Percentiles rank a stretch among this genome's conserved stretches.
phyloP scores from a whole-genome alignment of 2,797 vertebrate genomes.

The Danio jaintianensis region DNA sequence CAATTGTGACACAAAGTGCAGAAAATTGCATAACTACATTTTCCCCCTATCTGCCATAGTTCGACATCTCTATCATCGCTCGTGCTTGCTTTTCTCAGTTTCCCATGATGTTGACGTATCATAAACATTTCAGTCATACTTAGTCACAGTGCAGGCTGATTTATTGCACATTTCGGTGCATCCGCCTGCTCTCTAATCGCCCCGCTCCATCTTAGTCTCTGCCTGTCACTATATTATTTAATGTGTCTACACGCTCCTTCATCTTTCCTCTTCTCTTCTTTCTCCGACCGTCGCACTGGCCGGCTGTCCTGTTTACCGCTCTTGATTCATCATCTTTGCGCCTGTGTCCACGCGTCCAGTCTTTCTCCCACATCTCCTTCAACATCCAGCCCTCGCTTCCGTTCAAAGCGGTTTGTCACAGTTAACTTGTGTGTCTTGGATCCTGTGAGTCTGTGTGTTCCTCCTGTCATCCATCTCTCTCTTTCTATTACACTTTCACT shows the following conservation, averaged over 20 bases:
- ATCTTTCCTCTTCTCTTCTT: not conserved
- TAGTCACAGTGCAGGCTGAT: slow-evolving; percentile 67
- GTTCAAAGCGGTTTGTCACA: slow-evolving; percentile 20
- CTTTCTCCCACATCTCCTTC: not conserved
- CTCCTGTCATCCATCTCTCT: slow-evolving; percentile 39
- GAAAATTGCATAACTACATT: not conserved
- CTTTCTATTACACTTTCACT: slow-evolving; percentile 37
- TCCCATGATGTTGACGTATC: slow-evolving; percentile 57
- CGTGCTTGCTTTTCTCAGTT: slow-evolving; percentile 34
- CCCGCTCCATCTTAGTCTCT: slow-evolving; percentile 63
- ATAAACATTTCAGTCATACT: slow-evolving; percentile 76
- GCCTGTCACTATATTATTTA: slow-evolving; percentile 63
- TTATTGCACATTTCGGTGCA: slow-evolving; percentile 66
- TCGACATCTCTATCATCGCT: not conserved
- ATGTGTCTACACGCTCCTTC: slow-evolving; percentile 48
- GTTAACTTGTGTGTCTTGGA: slow-evolving; percentile 23
- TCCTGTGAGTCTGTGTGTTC: not conserved
- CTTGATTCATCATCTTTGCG: slow-evolving; percentile 22
- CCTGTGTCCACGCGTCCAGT: not conserved
- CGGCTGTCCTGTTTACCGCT: slow-evolving; percentile 3
- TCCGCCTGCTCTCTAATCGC: slow-evolving; percentile 52
- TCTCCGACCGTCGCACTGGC: not conserved
- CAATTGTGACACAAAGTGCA: not conserved
- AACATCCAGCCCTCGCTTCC: not conserved
- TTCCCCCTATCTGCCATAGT: slow-evolving; percentile 14